Base-by-base conservation (phyloP, 2,888 invertebrate genomes). In the Drosophila infuscata region DNA sequence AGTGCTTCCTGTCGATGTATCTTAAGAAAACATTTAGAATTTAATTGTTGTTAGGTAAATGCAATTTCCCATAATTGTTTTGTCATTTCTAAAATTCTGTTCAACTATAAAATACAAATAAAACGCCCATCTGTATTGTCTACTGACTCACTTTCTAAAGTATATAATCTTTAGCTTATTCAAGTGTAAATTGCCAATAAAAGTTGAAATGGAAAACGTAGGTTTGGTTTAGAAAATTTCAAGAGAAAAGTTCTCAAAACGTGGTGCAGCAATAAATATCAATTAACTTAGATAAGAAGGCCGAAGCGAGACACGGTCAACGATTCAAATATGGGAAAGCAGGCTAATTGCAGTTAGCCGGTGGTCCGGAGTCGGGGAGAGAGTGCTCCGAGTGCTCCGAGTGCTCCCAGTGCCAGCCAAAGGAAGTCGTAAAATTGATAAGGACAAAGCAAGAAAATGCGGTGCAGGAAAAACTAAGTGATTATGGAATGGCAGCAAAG, bases 351-450 rank as follows among this genome's bases (percentile, higher is more conserved):
- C 82, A 70, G 78, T 62, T 62, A 75, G 72, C 82, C 66, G 79
- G 81, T 85, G 86, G 86, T 82, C 86, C 70, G 71, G 36, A 66
- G 12, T 17, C 30, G 36, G 54, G 30, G 29, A 52, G 35, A 41
- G 29, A 54, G 54, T 29, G 54, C 20, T 25, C 12, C 1, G 29
- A 54, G 54, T 29, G 54, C 20, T 25, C 12, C 1, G 46, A 54
- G 59, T 17, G 53, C 46, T 15, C 20, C 2, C 15, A 46, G 15
- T 57, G 57, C 70, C 64, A 71, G 62, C 57, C 70, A 61, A 70
- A 88, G 89, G 89, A 90, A 90, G 90, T 90, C 87, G 82, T 88
- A 73, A 88, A 87, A 79, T 65, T 87, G 87, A 87, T 87, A 87
- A 81, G 76, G 83, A 63, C 72, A 69, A 65, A 63, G 63, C 70